Percentiles rank a stretch among this genome's conserved stretches.
Evolutionary conservation across 2,888 invertebrate species (phyloP).

Genomic region (Lasioglossum oenotherae): DNA sequence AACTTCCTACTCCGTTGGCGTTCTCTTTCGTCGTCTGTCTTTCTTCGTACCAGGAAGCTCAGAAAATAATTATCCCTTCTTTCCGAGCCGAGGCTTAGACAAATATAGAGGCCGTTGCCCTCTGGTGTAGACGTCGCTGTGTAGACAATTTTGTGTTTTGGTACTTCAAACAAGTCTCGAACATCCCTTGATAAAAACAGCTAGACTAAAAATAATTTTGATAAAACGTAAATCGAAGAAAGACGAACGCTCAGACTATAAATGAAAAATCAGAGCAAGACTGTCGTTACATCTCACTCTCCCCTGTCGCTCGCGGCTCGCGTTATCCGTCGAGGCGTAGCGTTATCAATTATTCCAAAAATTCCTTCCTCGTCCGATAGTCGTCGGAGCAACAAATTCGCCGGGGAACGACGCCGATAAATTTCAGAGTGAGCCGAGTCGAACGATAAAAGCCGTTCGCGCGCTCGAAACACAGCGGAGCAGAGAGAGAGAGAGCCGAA

Average conservation of each 20-base stretch:
- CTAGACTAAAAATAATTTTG: neutral
- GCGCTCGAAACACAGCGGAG: neutral
- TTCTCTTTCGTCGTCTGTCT: neutral
- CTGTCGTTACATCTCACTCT: neutral
- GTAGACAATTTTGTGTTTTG: neutral
- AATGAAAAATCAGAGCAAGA: neutral
- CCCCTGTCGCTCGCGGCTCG: neutral
- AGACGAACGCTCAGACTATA: neutral
- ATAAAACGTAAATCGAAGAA: neutral
- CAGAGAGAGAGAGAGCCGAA: neutral
- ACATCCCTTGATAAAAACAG: no score
- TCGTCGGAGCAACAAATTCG: constrained; percentile 37
- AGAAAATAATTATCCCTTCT: constrained; percentile 52
- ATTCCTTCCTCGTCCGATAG: constrained; percentile 6
- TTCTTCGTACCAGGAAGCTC: constrained; percentile 17
- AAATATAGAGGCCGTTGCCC: constrained; percentile 29
- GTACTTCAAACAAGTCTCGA: neutral
- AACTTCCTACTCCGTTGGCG: neutral
- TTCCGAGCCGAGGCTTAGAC: constrained; percentile 13
- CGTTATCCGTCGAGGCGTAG: neutral
- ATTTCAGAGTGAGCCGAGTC: constrained; percentile 19
- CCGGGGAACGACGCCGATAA: constrained; percentile 51
- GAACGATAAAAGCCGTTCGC: constrained; percentile 44
- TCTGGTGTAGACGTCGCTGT: neutral
- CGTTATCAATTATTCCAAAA: constrained; percentile 11